A percentile compares a stretch with the other conserved stretches of the same genome.
These are phyloP conservation scores for Paramuricea clavata DNA, from an alignment of 92 coral and sea anemone genomes.

Conservation along the genomic window DNA sequence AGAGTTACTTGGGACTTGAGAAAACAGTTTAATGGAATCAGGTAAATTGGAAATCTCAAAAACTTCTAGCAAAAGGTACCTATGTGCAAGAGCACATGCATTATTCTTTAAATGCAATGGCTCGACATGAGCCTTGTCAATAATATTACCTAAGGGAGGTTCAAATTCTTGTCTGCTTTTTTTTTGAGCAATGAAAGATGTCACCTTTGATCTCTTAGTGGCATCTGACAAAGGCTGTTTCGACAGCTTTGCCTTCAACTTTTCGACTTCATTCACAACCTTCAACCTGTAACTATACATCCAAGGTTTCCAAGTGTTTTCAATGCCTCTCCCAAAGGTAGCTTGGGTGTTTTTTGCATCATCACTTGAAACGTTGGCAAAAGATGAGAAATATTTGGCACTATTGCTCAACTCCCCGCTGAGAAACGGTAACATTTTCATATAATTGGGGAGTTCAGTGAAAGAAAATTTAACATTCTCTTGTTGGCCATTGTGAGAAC, in stretches of 20 bases:
- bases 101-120: too few relatives aligned
- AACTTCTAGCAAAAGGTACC: conserved; percentile 22
- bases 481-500: too few relatives aligned
- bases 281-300: conserved; percentile 71
- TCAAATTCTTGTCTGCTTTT: too few relatives aligned
- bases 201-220: too few relatives aligned
- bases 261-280: conserved; percentile 54
- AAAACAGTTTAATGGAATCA: not conserved
- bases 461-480: too few relatives aligned
- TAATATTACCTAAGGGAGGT: conserved; percentile 27
- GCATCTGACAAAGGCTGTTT: conserved; percentile 42
- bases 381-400: too few relatives aligned
- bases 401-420: too few relatives aligned
- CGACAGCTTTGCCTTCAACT: conserved; percentile 43
- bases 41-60: conserved; percentile 7
- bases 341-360: conserved; percentile 31
- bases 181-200: too few relatives aligned
- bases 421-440: too few relatives aligned
- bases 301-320: too few relatives aligned
- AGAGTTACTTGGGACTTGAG: conserved; percentile 20
- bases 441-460: too few relatives aligned
- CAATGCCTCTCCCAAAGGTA: too few relatives aligned
- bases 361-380: conserved; percentile 68
- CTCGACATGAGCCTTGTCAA: conserved; percentile 8
- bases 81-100: conserved; percentile 35